Conservation (phyloP, 1,140 invertebrate species). For the Chelonus insularis region DNA sequence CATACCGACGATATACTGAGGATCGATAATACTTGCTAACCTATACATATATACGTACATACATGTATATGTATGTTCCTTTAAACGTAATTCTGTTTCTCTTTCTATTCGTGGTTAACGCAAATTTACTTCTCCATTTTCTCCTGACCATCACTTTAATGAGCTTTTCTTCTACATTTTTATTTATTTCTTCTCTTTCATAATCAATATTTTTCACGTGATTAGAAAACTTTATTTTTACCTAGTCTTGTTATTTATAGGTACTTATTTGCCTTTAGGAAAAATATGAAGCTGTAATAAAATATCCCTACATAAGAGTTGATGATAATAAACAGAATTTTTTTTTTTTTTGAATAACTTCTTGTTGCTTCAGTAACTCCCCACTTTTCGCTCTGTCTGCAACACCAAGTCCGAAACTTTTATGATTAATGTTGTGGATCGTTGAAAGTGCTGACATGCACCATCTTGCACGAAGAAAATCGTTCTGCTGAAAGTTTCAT, state of each 20-base stretch:
- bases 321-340: too few species aligned
- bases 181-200: not conserved
- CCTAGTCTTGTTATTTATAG: too few species aligned
- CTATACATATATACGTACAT: not conserved
- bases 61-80: not conserved
- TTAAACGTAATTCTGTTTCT: not conserved
- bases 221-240: too few species aligned
- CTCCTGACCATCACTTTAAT: not conserved
- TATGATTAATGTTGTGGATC: slow-evolving; percentile 29
- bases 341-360: not conserved
- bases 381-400: slow-evolving; percentile 5
- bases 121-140: slow-evolving; percentile 11
- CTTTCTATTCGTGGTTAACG: slow-evolving; percentile 5
- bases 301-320: too few species aligned
- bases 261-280: too few species aligned
- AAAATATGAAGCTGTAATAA: too few species aligned
- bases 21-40: slow-evolving; percentile 41
- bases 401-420: slow-evolving; percentile 25
- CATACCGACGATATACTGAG: slow-evolving; percentile 36
- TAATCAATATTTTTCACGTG: not conserved
- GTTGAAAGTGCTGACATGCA: slow-evolving; percentile 10
- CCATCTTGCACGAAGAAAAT: slow-evolving; percentile 23
- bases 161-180: not conserved
- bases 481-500: slow-evolving; percentile 18
- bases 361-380: not conserved